Conservation (phyloP, 2,797 vertebrate genomes). For the Anisognathus igniventris region DNA sequence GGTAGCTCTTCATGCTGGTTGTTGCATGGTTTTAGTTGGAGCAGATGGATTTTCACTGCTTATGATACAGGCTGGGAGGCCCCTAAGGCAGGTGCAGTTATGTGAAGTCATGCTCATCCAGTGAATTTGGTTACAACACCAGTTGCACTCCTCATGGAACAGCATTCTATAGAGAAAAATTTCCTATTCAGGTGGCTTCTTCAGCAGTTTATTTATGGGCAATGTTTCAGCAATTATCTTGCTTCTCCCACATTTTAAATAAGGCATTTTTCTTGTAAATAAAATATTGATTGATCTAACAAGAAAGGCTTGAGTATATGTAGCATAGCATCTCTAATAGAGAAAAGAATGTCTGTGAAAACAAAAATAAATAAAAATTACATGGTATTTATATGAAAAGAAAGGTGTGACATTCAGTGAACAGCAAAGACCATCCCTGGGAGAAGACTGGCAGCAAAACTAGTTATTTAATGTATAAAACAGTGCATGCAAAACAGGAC, state of each 20-base stretch:
- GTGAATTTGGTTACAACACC: background rate
- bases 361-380: constrained; percentile 13
- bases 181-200: background rate
- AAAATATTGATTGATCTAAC: background rate
- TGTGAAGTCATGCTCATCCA: background rate
- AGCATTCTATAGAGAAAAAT: background rate
- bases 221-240: background rate
- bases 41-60: background rate
- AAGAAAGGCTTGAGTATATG: background rate
- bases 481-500: constrained; percentile 3
- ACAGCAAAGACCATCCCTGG: background rate
- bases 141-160: background rate
- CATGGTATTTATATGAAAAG: background rate
- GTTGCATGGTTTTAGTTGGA: background rate
- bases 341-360: background rate
- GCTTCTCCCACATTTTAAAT: background rate
- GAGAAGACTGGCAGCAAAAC: background rate
- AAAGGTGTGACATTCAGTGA: background rate
- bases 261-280: background rate
- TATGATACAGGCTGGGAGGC: background rate
- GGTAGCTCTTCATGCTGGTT: background rate
- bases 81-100: background rate
- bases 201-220: background rate
- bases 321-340: background rate
- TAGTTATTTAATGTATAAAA: constrained; percentile 17